Evolutionary conservation across 23 tunicate genomes (phyloP).

Genomic region (Corella eumyota): DNA sequence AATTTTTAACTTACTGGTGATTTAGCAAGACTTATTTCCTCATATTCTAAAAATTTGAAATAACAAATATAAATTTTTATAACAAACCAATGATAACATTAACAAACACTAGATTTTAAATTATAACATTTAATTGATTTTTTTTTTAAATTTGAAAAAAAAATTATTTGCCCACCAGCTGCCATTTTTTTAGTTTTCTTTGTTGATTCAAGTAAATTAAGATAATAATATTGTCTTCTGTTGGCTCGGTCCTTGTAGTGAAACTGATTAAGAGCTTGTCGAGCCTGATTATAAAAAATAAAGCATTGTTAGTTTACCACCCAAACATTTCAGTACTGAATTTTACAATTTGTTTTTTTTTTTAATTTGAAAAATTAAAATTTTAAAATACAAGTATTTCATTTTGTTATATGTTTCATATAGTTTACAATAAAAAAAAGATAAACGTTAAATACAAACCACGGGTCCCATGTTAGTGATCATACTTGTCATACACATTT

Average conservation of each 20-base stretch:
- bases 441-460: no score
- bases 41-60: no score
- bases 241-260: slow-evolving; percentile 70
- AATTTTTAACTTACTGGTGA: slow-evolving; percentile 70
- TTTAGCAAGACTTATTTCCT: slow-evolving; percentile 25
- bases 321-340: slow-evolving; percentile 1
- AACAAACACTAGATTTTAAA: no score
- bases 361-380: background rate
- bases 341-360: no score
- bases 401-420: no score
- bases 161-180: no score
- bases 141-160: no score
- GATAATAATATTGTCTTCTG: slow-evolving; percentile 63
- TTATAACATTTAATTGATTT: no score
- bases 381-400: background rate
- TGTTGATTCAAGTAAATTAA: slow-evolving; percentile 37
- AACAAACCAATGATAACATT: no score
- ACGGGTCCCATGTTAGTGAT: slow-evolving; percentile 93
- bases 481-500: slow-evolving; percentile 82
- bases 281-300: slow-evolving; percentile 32
- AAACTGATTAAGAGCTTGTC: slow-evolving; percentile 61
- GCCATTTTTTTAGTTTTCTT: background rate
- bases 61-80: no score
- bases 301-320: background rate
- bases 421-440: no score